Conservation (phyloP, 2,797 vertebrate species). For the Thunnus albacares region DNA sequence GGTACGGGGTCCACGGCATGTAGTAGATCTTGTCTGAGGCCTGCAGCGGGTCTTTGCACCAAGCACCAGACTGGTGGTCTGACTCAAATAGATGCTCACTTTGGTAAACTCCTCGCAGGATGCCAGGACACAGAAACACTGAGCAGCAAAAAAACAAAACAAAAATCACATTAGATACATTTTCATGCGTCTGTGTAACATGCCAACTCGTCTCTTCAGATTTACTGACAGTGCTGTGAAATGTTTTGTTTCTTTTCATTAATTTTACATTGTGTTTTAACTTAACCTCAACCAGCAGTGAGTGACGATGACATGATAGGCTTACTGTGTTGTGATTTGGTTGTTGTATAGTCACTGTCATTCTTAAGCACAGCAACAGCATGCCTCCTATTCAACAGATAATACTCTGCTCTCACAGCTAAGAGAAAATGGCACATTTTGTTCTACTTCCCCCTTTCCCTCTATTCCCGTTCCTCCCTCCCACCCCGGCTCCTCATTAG, state of each 20-base stretch:
- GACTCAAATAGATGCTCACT: constrained; percentile 99
- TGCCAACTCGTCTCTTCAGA: constrained; percentile 42
- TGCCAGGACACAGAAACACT: constrained; percentile 99
- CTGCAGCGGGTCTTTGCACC: constrained; percentile 99
- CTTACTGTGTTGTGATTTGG: constrained; percentile 64
- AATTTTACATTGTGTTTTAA: constrained; percentile 55
- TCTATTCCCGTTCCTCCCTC: constrained; percentile 66
- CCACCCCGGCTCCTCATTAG: constrained; percentile 76
- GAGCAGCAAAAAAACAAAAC: constrained; percentile 48
- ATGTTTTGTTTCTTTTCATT: constrained; percentile 55
- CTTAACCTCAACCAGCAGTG: constrained; percentile 54
- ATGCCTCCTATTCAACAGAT: constrained; percentile 70
- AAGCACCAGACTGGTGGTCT: constrained; percentile 97
- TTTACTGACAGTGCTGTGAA: constrained; percentile 38
- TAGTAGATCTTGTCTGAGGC: constrained; percentile 99
- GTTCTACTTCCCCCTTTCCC: constrained; percentile 64
- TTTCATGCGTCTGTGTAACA: constrained; percentile 38
- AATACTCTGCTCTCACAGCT: constrained; percentile 67
- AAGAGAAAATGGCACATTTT: constrained; percentile 79
- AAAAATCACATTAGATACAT: constrained; percentile 38
- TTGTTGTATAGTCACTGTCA: constrained; percentile 67
- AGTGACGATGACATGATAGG: constrained; percentile 69
- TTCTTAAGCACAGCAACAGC: constrained; percentile 67
- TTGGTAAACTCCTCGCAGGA: constrained; percentile 96
- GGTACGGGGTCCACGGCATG: constrained; percentile 99